These are phyloP conservation scores for Coptodon bakossiorum DNA, from an alignment of 2,113 vertebrate genomes.

Conservation along the genomic window DNA sequence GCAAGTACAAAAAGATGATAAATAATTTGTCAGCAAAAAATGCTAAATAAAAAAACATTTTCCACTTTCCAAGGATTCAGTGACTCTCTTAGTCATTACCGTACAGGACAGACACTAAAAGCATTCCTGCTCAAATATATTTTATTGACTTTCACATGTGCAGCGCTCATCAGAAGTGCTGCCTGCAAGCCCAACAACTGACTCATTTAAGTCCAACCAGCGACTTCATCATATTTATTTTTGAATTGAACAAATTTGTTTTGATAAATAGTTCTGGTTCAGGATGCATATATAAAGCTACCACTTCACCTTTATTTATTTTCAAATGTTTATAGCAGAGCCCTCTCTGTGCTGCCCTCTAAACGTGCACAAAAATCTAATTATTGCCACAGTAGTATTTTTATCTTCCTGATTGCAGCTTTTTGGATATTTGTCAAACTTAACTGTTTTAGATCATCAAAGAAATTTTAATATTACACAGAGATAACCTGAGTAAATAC, in stretches of 20 bases:
- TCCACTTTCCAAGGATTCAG: background rate
- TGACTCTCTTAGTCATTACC: background rate
- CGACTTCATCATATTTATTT: background rate
- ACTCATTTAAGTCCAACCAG: background rate
- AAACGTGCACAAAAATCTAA: fast-evolving
- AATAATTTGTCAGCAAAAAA: background rate
- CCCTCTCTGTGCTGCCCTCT: background rate
- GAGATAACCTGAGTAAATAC: background rate
- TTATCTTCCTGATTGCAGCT: too few relatives aligned
- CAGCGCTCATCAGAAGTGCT: background rate
- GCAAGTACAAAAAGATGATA: background rate
- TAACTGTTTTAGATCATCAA: background rate
- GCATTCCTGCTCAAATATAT: background rate
- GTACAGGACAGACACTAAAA: background rate
- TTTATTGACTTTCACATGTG: background rate
- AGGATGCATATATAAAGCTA: background rate
- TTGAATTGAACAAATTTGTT: background rate
- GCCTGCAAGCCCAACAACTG: background rate
- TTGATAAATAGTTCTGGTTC: background rate
- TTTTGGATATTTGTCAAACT: background rate
- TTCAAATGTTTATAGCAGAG: background rate
- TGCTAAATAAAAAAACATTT: background rate
- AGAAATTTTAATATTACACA: background rate
- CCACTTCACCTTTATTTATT: background rate
- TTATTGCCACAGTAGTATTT: too few relatives aligned